Conservation (phyloP, 2,113 vertebrate species). For the Rhinolophus ferrumequinum region DNA sequence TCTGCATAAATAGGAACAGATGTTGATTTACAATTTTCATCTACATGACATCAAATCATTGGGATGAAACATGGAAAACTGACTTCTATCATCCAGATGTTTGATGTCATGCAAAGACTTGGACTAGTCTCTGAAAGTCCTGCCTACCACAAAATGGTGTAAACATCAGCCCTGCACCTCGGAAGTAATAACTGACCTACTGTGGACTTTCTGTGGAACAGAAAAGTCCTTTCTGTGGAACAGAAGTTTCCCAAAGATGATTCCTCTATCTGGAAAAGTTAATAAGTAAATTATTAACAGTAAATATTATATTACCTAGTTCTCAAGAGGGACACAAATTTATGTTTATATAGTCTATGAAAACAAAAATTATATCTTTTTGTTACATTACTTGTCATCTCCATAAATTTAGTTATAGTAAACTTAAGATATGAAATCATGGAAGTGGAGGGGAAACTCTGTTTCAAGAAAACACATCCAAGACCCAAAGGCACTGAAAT, state of each 20-base stretch:
- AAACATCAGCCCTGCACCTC: background rate
- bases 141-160: background rate
- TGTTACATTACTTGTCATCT: slow-evolving; percentile 1
- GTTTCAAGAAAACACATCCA: background rate
- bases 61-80: slow-evolving; percentile 58
- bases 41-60: slow-evolving; percentile 44
- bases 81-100: slow-evolving; percentile 44
- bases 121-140: background rate
- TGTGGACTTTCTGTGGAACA: background rate
- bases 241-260: background rate
- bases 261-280: background rate
- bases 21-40: slow-evolving; percentile 66
- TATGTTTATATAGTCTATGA: background rate
- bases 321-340: background rate
- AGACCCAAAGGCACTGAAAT: background rate
- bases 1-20: slow-evolving; percentile 59
- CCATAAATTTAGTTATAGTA: background rate
- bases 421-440: slow-evolving; percentile 39
- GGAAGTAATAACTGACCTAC: background rate
- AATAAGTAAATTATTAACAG: background rate
- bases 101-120: slow-evolving; percentile 15
- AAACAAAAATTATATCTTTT: background rate
- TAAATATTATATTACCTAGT: slow-evolving; percentile 14
- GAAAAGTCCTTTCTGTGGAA: background rate
- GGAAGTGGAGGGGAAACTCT: background rate